These are phyloP conservation scores for Bibio marci DNA, from an alignment of 2,888 invertebrate species.

Conservation along the genomic window DNA sequence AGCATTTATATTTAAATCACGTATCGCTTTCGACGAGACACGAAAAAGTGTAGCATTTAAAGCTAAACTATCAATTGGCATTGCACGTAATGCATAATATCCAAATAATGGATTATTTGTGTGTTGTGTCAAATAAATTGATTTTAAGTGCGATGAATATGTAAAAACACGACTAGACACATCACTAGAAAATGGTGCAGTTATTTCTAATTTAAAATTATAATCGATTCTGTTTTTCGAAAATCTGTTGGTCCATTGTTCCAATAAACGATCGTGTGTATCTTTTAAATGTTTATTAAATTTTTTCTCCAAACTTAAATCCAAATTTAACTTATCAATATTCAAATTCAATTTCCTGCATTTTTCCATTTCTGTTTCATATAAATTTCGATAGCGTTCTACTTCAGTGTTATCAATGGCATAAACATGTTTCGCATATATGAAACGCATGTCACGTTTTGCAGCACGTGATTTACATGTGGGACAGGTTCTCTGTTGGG, in stretches of 20 bases:
- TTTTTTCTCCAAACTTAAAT: too few relatives aligned
- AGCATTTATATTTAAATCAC: slow-evolving; percentile 63
- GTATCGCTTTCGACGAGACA: slow-evolving; percentile 55
- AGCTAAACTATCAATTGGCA: too few relatives aligned
- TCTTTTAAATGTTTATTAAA: too few relatives aligned
- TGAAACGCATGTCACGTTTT: slow-evolving; percentile 49
- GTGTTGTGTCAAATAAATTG: too few relatives aligned
- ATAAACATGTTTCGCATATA: slow-evolving; percentile 62
- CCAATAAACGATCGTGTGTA: too few relatives aligned
- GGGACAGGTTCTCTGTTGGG: slow-evolving; percentile 49
- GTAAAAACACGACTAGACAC: too few relatives aligned
- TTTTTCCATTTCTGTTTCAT: too few relatives aligned
- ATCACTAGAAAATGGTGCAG: too few relatives aligned
- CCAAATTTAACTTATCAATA: too few relatives aligned
- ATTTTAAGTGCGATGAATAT: too few relatives aligned
- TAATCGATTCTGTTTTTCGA: neutral
- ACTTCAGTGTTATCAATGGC: slow-evolving; percentile 65
- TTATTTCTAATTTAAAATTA: too few relatives aligned
- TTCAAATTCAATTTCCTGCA: too few relatives aligned
- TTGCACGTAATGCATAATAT: slow-evolving; percentile 13
- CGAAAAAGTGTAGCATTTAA: slow-evolving; percentile 30
- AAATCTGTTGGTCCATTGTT: neutral
- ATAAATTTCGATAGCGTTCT: slow-evolving; percentile 46
- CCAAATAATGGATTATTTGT: slow-evolving; percentile 46
- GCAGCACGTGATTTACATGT: slow-evolving; percentile 67